Evolutionary conservation across 2,113 vertebrate species (phyloP).

Genomic region (Gasterosteus nipponicus): DNA sequence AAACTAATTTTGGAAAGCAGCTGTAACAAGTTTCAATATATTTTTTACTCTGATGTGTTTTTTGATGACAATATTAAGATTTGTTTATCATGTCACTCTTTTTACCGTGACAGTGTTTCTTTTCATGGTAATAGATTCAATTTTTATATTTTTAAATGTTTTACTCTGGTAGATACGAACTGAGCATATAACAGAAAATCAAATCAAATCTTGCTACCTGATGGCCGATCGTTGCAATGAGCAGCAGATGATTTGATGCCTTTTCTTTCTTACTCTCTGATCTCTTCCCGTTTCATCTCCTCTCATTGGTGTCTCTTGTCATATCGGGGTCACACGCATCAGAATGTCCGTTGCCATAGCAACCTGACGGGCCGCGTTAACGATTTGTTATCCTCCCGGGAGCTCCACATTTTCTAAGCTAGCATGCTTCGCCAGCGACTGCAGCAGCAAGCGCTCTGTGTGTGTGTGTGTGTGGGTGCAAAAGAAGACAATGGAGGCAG

Average conservation of each 20-base stretch:
- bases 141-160: background rate
- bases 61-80: background rate
- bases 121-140: background rate
- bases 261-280: background rate
- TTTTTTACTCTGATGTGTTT: background rate
- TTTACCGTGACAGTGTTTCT: background rate
- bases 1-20: no score
- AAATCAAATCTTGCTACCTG: background rate
- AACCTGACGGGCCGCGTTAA: conserved; percentile 68
- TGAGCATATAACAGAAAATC: background rate
- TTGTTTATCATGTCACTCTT: background rate
- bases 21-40: no score
- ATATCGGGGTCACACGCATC: conserved; percentile 34
- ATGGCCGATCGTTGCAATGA: background rate
- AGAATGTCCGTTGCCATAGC: conserved; percentile 79
- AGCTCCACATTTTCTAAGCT: conserved; percentile 60
- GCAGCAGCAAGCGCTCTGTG: conserved; percentile 9
- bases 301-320: background rate
- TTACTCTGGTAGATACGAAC: background rate
- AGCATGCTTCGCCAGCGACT: conserved; percentile 63
- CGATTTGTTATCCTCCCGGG: conserved; percentile 55
- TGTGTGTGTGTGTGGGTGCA: conserved; percentile 15
- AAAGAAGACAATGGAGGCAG: conserved; percentile 52
- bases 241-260: background rate
- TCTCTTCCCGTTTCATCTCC: conserved; percentile 28